Evolutionary conservation across 1,140 invertebrate genomes (phyloP).

Genomic region (Drosophila truncata): DNA sequence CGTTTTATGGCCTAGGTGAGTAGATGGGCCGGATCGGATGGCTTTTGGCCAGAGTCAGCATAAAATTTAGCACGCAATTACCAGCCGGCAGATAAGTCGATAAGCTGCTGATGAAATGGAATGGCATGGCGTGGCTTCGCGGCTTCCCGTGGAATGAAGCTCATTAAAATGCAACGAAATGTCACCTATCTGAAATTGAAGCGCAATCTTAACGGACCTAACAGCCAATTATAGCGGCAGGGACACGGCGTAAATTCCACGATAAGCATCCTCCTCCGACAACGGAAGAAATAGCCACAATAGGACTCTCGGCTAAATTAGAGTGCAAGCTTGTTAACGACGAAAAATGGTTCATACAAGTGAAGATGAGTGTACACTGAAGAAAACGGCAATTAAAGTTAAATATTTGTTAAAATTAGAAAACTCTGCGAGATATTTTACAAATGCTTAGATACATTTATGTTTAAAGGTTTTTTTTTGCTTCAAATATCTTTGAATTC

Average conservation of each 20-base stretch:
- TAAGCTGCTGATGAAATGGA: conserved; percentile 35
- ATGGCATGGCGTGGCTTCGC: conserved; percentile 42
- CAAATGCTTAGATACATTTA: not conserved
- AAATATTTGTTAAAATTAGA: not conserved
- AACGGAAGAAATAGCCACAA: conserved; percentile 39
- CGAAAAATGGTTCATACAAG: conserved; percentile 63
- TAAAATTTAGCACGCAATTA: conserved; percentile 82
- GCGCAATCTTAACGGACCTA: conserved; percentile 71
- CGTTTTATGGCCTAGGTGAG: conserved; percentile 36
- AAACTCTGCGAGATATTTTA: not conserved
- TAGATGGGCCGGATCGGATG: conserved; percentile 8
- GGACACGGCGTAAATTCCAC: conserved; percentile 65
- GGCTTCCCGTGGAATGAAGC: conserved; percentile 55
- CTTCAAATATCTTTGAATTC: not conserved
- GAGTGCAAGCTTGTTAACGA: conserved; percentile 79
- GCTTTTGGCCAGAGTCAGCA: conserved; percentile 61
- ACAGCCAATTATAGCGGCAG: conserved; percentile 68
- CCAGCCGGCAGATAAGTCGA: conserved; percentile 65
- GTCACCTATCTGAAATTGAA: conserved; percentile 83
- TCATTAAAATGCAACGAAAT: conserved; percentile 84
- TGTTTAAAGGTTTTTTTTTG: too few species aligned
- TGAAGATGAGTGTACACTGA: conserved; percentile 12
- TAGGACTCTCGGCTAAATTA: conserved; percentile 62
- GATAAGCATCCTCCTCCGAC: conserved; percentile 62
- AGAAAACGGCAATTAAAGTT: too few species aligned